Conservation (phyloP, 2,888 invertebrate species). For the Rotaria magnacalcarata region DNA sequence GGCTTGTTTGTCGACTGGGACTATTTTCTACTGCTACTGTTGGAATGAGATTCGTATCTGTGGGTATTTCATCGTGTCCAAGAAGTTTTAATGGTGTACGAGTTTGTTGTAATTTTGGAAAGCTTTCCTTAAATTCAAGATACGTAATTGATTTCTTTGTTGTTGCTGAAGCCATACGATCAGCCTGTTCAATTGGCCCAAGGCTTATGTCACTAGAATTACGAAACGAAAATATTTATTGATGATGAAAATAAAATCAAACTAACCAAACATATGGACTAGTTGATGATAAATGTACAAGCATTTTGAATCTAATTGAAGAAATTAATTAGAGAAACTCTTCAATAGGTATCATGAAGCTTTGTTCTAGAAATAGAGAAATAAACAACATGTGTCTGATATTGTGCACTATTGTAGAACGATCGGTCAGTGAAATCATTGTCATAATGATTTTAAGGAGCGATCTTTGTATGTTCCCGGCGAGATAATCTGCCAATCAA, state of each 20-base stretch:
- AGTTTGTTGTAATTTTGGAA: background rate
- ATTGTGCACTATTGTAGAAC: background rate
- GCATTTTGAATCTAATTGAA: background rate
- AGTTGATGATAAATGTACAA: background rate
- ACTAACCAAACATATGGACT: slow-evolving; percentile 1
- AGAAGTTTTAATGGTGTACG: slow-evolving; percentile 5
- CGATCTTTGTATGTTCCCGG: background rate
- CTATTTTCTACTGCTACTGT: background rate
- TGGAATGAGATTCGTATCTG: background rate
- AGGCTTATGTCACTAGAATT: background rate
- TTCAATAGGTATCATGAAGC: background rate
- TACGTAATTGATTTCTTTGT: background rate
- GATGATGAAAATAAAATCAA: background rate
- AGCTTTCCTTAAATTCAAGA: background rate
- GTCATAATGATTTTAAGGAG: background rate
- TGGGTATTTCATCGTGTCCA: background rate
- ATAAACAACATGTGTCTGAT: background rate
- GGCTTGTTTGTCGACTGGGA: background rate
- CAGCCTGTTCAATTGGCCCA: background rate
- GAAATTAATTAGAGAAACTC: background rate
- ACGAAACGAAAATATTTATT: background rate
- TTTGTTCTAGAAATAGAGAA: background rate
- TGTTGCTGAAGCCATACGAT: slow-evolving; percentile 16
- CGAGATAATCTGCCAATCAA: background rate
- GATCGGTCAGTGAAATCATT: background rate